Evolutionary conservation across 2,113 vertebrate species (phyloP), one percentile per base, ranked within the genome.

Genomic region (Harpagus bidentatus): DNA sequence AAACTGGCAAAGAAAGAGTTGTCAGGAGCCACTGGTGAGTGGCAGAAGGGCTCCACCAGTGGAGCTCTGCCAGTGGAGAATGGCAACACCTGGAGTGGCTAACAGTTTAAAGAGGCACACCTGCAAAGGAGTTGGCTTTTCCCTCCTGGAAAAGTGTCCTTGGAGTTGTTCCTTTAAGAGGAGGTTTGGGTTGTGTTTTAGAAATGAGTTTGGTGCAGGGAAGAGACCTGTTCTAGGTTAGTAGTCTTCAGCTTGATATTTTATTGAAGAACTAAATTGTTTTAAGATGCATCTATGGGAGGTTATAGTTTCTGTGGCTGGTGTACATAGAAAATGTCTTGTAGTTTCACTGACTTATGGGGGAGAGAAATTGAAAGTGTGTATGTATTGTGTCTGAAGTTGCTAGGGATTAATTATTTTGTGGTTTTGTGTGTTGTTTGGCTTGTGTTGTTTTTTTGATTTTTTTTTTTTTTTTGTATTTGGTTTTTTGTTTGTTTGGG

Each of bases 91-190:
- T 86, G 80, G 34, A 63, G 31, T 1, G 0, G 12, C 29, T 62
- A 56, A 34, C 5, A 19, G 43, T 53, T 69, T 74, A 79, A 83
- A 61, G 16, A 28, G 47, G 40, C 13, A 62, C 74, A 85, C 34
- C 52, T 85, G 63, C 1, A 36, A 2, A 1, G 0, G 2, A 3
- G 3, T 1, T 47, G 4, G 3, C 0, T 56, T 45, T 59, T 26
- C 4, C 28, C 2, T 42, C 2, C 26, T 66, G 65, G 21, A 50
- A 19, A 22, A 16, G 4, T 0, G 1, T 5, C 1, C 1, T 88
- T 0, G 0, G 22, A 59, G 69, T 4, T 81, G 19, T 3, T 81
- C 6, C 16, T 76, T 8, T 5, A 16, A 22, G 19, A 70, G 9
- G 12, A 34, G 36, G 5, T 32, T 50, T 76, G 10, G 2, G 2